phyloP scores from a whole-genome alignment of 2,888 invertebrate genomes.

The Drosophila affinis region DNA sequence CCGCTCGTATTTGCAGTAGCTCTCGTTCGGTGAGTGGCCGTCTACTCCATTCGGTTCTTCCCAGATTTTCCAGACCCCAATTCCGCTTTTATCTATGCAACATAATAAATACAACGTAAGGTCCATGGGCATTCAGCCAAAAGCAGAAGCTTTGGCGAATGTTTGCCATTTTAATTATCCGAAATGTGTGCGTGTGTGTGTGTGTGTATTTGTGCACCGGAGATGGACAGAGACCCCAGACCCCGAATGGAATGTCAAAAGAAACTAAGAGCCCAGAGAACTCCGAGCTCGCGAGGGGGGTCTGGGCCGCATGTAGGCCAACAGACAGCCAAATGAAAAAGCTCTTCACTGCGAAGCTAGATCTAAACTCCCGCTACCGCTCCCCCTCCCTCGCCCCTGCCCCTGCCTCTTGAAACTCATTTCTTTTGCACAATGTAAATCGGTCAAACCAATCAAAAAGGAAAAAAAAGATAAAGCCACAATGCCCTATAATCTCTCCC shows the following conservation, averaged over 20 bases:
- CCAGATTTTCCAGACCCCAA: neutral
- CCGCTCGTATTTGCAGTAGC: neutral
- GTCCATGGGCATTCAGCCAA: neutral
- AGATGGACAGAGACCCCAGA: slow-evolving; percentile 12
- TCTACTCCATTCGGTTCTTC: neutral
- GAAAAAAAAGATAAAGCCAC: slow-evolving; percentile 37
- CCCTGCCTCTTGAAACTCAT: slow-evolving; percentile 50
- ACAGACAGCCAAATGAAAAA: slow-evolving; percentile 63
- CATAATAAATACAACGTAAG: neutral
- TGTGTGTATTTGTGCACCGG: slow-evolving; percentile 19
- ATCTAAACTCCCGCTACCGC: neutral
- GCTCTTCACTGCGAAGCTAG: slow-evolving; percentile 17
- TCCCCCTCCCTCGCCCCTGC: neutral
- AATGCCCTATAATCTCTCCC: slow-evolving; percentile 39
- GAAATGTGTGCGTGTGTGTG: slow-evolving; percentile 50
- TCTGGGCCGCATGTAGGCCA: slow-evolving; percentile 56
- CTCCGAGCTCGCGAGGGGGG: slow-evolving; percentile 1
- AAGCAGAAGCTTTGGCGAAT: slow-evolving; percentile 27
- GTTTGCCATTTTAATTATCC: slow-evolving; percentile 70
- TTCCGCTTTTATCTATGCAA: neutral
- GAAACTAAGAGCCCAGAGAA: slow-evolving; percentile 16
- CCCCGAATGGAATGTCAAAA: slow-evolving; percentile 23
- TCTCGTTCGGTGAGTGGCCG: neutral
- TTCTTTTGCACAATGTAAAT: slow-evolving; percentile 75
- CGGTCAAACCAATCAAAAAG: slow-evolving; percentile 75